Conservation (phyloP, 92 coral and sea anemone genomes). For the Hydrozoanthus gracilis region DNA sequence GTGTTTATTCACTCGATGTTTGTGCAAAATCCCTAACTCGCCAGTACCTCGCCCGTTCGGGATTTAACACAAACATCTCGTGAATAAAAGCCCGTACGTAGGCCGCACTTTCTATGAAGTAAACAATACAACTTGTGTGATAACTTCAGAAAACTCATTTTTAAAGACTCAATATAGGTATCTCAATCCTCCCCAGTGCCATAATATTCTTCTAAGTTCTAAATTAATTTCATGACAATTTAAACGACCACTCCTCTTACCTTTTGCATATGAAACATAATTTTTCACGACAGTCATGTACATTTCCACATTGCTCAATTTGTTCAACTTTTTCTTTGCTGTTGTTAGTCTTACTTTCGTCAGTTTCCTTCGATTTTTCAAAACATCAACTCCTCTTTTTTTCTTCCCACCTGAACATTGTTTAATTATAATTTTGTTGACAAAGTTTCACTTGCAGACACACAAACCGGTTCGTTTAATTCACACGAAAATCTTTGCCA, state of each 20-base stretch:
- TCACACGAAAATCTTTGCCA: background rate
- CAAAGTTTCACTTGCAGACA: background rate
- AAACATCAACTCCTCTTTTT: background rate
- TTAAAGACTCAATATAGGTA: background rate
- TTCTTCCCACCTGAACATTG: too few relatives aligned
- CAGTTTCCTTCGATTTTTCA: constrained; percentile 2
- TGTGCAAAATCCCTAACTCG: too few relatives aligned
- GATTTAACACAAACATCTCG: too few relatives aligned
- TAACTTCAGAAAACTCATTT: background rate
- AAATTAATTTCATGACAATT: background rate
- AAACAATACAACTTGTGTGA: background rate
- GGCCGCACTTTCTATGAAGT: too few relatives aligned
- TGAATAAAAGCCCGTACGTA: too few relatives aligned
- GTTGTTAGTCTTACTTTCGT: constrained; percentile 7
- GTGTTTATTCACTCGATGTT: too few relatives aligned
- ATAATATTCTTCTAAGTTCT: background rate
- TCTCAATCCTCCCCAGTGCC: background rate
- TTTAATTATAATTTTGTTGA: too few relatives aligned
- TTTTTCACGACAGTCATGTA: background rate
- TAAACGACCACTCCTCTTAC: background rate
- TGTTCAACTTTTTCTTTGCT: constrained; percentile 15
- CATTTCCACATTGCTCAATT: background rate
- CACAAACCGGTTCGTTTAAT: background rate
- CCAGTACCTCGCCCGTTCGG: too few relatives aligned
- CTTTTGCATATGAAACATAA: background rate